Conservation (phyloP, 2,888 invertebrate species). For the Rosalia funebris region DNA sequence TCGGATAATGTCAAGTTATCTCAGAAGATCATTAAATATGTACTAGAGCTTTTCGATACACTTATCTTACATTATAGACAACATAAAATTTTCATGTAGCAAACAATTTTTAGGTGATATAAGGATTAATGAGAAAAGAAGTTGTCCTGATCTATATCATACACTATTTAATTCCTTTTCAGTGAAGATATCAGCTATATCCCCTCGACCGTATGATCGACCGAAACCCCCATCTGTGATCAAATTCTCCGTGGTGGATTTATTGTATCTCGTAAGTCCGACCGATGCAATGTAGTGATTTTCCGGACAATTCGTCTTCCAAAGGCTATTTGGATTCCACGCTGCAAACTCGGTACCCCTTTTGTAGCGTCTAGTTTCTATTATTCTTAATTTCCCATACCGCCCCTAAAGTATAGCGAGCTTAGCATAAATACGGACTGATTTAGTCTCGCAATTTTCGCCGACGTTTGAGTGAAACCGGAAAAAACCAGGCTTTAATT, state of each 20-base stretch:
- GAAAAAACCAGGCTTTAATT: slow-evolving; percentile 13
- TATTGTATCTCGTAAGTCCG: slow-evolving; percentile 56
- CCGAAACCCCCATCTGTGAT: neutral
- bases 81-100: too few species aligned
- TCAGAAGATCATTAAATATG: too few species aligned
- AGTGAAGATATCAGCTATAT: too few species aligned
- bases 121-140: too few species aligned
- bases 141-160: too few species aligned
- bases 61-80: too few species aligned
- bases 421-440: slow-evolving; percentile 45
- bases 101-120: too few species aligned
- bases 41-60: too few species aligned
- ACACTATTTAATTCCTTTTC: too few species aligned
- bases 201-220: neutral
- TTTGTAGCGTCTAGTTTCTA: slow-evolving; percentile 45
- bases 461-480: slow-evolving; percentile 1
- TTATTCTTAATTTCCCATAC: slow-evolving; percentile 51
- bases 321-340: slow-evolving; percentile 1
- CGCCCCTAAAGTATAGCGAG: slow-evolving; percentile 48
- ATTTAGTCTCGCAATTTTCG: slow-evolving; percentile 35
- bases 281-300: slow-evolving; percentile 60
- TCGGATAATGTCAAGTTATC: too few species aligned
- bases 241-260: slow-evolving; percentile 33
- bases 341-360: neutral
- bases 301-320: slow-evolving; percentile 57